Evolutionary conservation across 2,888 invertebrate species (phyloP), one percentile per base, ranked within the genome.

Genomic region (Eupithecia inturbata): DNA sequence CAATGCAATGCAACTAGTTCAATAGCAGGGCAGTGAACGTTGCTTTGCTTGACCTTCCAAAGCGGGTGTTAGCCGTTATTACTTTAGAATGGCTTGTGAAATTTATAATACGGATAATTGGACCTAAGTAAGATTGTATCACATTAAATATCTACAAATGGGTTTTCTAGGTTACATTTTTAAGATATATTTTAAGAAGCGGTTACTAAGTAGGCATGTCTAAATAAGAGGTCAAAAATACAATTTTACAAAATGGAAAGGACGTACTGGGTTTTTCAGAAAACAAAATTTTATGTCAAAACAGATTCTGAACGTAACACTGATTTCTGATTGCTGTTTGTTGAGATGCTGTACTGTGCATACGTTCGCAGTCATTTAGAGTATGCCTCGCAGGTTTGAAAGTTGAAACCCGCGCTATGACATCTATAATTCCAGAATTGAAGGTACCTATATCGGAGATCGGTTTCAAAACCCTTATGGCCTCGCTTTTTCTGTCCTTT

Each of bases 1-100:
- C 83, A 86, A 86, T 81, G 82, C 83, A 86, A 86, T 81, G 82
- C 77, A 72, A 73, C 82, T 83, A 82, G 82, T 84, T 87, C 84
- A 87, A 83, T 85, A 84, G 80, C 82, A 84, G 81, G 79, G 75
- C 73, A 75, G 77, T 78, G 77, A 76, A 78, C 74, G 72, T 72
- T 70, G 53, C 68, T 64, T 64, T 73, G 62, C 69, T 75, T 79
- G 80, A 80, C 80, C 80, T 80, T 79, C 73, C 70, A 73, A 63
- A 73, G 70, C 73, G 73, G 63, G 68, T 63, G 63, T 72, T 19
- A 57, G 69, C 60, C 6, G 63, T 75, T 68, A 10, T 67, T 66
- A 41, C 67, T 74, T 79, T 68, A 72, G 71, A 75, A 78, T 39
- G 72, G 68, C 62, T 64, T 53, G 68, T 67, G 71, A 71, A 63